Percentiles rank a stretch among this genome's conserved stretches.
Conservation (phyloP, 2,888 invertebrate species). For the Xestoiulus laeticollis region DNA sequence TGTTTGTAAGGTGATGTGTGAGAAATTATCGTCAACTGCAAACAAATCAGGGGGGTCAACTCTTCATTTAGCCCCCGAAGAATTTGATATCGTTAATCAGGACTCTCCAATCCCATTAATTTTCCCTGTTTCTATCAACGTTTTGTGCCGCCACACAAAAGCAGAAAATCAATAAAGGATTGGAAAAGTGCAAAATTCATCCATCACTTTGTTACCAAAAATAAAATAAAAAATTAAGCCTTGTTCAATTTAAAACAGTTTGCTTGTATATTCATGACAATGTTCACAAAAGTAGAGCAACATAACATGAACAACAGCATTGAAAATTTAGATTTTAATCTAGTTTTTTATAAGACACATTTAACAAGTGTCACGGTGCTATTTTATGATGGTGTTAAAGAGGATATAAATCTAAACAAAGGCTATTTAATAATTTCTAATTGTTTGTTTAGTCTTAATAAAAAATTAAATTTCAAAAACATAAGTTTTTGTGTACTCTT, state of each 20-base stretch:
- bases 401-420: neutral
- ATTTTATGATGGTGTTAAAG: neutral
- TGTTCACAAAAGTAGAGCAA: neutral
- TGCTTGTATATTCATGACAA: neutral
- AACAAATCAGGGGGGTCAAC: constrained; percentile 20
- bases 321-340: constrained; percentile 13
- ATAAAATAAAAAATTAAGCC: neutral
- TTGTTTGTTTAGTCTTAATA: too few relatives aligned
- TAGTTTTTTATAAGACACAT: neutral
- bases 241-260: neutral
- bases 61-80: neutral
- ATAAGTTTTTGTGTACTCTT: too few relatives aligned
- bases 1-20: neutral
- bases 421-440: too few relatives aligned
- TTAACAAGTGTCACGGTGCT: neutral
- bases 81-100: constrained; percentile 20
- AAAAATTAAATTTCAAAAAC: too few relatives aligned
- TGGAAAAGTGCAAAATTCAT: constrained; percentile 15
- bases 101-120: constrained; percentile 10
- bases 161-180: constrained; percentile 18
- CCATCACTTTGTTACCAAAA: neutral
- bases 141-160: neutral
- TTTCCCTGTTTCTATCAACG: constrained; percentile 24
- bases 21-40: constrained; percentile 1
- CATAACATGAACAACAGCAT: neutral